Percentiles rank a stretch among this genome's conserved stretches.
phyloP scores from a whole-genome alignment of 2,797 vertebrate species.

The Anas acuta region DNA sequence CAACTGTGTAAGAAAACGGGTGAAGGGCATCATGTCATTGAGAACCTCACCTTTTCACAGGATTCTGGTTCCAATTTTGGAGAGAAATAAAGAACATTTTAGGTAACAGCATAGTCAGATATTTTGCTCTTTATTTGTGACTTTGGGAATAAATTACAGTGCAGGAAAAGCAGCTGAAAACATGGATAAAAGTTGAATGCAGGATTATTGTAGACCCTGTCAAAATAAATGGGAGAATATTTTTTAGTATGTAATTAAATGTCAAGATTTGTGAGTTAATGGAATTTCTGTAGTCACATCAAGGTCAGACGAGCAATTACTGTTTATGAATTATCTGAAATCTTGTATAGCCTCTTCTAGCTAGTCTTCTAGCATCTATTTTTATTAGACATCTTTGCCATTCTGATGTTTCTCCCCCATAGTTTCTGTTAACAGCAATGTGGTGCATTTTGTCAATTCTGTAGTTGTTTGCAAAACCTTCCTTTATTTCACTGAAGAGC shows the following conservation, averaged over 20 bases:
- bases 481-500: slow-evolving; percentile 80
- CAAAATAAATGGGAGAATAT: slow-evolving; percentile 72
- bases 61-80: background rate
- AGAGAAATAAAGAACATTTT: background rate
- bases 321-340: slow-evolving; percentile 79
- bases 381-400: slow-evolving; percentile 75
- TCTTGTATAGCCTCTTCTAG: slow-evolving; percentile 71
- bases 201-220: slow-evolving; percentile 73
- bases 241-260: slow-evolving; percentile 80
- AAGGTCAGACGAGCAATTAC: slow-evolving; percentile 79
- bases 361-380: slow-evolving; percentile 71
- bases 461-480: slow-evolving; percentile 78
- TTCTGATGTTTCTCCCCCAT: slow-evolving; percentile 70
- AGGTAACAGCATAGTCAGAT: background rate
- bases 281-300: slow-evolving; percentile 79
- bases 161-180: slow-evolving; percentile 66
- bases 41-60: background rate
- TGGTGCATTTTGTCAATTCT: slow-evolving; percentile 76
- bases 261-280: slow-evolving; percentile 81
- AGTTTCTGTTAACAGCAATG: slow-evolving; percentile 68
- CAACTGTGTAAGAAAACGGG: background rate
- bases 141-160: slow-evolving; percentile 57
- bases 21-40: background rate
- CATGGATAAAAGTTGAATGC: slow-evolving; percentile 46
- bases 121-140: slow-evolving; percentile 30